Base-by-base conservation (phyloP, 2,797 vertebrate species). In the Cossypha polioptera region DNA sequence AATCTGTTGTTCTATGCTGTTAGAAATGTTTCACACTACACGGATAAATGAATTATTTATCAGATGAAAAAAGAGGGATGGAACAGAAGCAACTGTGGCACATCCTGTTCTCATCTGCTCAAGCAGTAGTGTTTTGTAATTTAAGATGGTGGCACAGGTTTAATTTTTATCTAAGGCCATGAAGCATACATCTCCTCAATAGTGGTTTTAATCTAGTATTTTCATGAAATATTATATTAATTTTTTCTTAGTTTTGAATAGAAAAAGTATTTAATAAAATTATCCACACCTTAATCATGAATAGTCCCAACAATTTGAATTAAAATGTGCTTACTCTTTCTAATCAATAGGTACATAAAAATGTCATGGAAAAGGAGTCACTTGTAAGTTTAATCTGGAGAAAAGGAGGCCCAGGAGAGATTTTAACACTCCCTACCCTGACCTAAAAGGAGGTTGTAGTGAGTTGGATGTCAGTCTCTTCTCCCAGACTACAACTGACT, bases 371-470 rank as follows among this genome's bases (percentile, higher is more conserved):
- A 51, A 75, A 12, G 10, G 4, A 51, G 74, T 51, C 12, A 36
- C 10, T 51, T 36, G 4, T 10, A 28, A 43, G 18, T 51, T 51
- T 58, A 58, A 12, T 22, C 28, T 43, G n/a, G 71, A 36, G 53
- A 43, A 74, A 36, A 59, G 15, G n/a, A 51, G 21, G 2, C 15
- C 24, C n/a, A 5, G 28, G 22, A 36, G n/a, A n/a, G 1, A 5
- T 2, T 5, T 36, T 36, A 13, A 36, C 21, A 43, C 12, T n/a
- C 43, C 16, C 5, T 43, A n/a, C 4, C 5, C 3, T 4, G 8
- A 5, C 12, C 9, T 51, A 28, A 36, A 75, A 43, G 22, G 28
- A 67, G 3, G 3, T 9, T 75, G 53, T 9, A 51, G 18, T 51
- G 18, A n/a, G 26, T 13, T 43, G n/a, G 12, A 36, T 8, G 12